Evolutionary conservation across 2,113 vertebrate species (phyloP).

Genomic region (Brachyistius frenatus): DNA sequence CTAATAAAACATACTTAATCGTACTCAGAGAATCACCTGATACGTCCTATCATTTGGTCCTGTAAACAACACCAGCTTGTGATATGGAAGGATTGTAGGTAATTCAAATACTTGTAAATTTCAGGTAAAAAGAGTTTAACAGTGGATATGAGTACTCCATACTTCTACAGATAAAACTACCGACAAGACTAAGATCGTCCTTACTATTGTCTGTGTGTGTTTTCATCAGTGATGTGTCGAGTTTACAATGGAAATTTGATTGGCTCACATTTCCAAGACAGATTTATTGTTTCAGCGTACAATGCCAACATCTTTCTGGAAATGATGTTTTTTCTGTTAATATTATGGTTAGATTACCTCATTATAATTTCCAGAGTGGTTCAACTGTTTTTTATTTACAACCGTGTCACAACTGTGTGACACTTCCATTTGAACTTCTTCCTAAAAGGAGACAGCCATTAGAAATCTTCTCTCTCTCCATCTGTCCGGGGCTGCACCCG

Average conservation of each 20-base stretch:
- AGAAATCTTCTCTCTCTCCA: slow-evolving; percentile 13
- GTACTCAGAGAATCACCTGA: neutral
- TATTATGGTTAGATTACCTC: neutral
- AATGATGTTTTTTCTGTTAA: slow-evolving; percentile 7
- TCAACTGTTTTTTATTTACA: slow-evolving; percentile 4
- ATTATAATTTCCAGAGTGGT: neutral
- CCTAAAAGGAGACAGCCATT: slow-evolving; percentile 4
- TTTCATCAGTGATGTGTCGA: neutral
- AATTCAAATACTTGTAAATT: too few relatives aligned
- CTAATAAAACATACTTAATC: neutral
- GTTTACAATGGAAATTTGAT: neutral
- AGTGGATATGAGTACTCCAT: too few relatives aligned
- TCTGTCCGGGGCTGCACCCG: slow-evolving; percentile 3
- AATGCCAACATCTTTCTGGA: slow-evolving; percentile 12
- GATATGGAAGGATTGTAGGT: neutral
- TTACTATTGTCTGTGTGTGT: neutral
- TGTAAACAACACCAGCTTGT: neutral
- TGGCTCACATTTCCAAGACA: neutral
- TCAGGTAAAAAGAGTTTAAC: too few relatives aligned
- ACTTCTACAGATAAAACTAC: too few relatives aligned
- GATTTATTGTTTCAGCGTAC: slow-evolving; percentile 1
- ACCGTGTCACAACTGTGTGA: neutral
- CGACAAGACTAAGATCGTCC: too few relatives aligned
- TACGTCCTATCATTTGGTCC: neutral
- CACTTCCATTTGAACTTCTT: slow-evolving; percentile 1